These are phyloP conservation scores for Leptinotarsa rubiginosa DNA, from an alignment of 2,888 invertebrate species.

Conservation along the genomic window DNA sequence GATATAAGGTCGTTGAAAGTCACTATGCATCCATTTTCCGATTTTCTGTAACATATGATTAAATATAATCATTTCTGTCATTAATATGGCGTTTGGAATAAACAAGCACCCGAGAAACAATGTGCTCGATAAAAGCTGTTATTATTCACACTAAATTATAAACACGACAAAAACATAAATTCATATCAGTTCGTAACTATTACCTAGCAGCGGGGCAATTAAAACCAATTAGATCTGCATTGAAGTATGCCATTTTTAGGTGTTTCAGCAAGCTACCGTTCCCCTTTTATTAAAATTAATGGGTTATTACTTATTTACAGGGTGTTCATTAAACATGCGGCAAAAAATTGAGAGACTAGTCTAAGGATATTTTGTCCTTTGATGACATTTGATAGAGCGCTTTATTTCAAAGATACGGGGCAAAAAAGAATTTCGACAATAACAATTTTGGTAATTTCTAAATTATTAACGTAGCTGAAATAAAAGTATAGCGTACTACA, in stretches of 20 bases:
- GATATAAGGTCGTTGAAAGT: too few species aligned
- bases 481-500: too few species aligned
- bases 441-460: too few species aligned
- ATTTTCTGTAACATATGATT: conserved; percentile 4
- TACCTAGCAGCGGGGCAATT: background rate
- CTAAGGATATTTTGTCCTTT: too few species aligned
- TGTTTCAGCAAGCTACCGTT: background rate
- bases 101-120: background rate
- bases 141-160: background rate
- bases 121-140: background rate
- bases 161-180: background rate
- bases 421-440: too few species aligned
- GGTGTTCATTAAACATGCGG: too few species aligned
- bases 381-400: too few species aligned
- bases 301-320: too few species aligned
- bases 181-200: background rate
- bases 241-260: background rate
- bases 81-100: background rate
- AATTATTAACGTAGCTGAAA: too few species aligned
- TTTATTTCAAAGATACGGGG: too few species aligned
- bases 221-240: background rate
- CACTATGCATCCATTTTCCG: too few species aligned
- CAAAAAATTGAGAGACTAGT: too few species aligned
- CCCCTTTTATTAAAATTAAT: background rate
- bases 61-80: background rate